Percentiles rank a stretch among this genome's conserved stretches.
phyloP scores from a whole-genome alignment of 2,113 vertebrate genomes.

The Barbus barbus region DNA sequence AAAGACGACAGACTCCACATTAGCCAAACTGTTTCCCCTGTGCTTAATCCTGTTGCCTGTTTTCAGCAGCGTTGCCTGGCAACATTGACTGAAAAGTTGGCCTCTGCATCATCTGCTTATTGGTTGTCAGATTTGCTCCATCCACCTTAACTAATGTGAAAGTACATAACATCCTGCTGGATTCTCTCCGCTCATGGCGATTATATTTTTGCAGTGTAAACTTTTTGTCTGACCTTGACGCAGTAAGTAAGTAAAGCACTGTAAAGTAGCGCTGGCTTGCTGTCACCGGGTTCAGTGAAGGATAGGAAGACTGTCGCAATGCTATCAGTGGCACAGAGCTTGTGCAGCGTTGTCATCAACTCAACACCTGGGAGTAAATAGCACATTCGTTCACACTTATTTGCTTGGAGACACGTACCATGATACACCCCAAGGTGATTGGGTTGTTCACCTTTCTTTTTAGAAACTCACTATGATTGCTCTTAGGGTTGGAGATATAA shows the following conservation, averaged over 20 bases:
- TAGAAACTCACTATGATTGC: neutral
- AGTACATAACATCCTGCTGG: neutral
- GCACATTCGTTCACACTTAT: conserved; percentile 47
- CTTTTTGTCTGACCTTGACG: conserved; percentile 29
- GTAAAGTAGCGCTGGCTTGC: neutral
- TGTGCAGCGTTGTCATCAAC: conserved; percentile 44
- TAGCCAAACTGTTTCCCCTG: neutral
- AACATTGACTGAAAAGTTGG: conserved; percentile 18
- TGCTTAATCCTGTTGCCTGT: neutral
- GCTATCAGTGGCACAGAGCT: conserved; percentile 32
- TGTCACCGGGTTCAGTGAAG: conserved; percentile 19
- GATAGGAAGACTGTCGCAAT: conserved; percentile 39
- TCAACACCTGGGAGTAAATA: conserved; percentile 51
- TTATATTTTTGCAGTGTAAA: conserved; percentile 19
- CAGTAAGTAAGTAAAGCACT: conserved; percentile 6
- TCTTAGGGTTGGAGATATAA: neutral
- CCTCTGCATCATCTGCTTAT: conserved; percentile 5
- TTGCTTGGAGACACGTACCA: conserved; percentile 44
- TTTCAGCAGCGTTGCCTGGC: conserved; percentile 1
- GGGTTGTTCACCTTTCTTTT: neutral
- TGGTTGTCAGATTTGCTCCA: conserved; percentile 4
- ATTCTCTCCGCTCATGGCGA: neutral
- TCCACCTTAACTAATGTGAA: neutral
- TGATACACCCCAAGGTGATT: conserved; percentile 25
- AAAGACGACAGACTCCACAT: neutral